Evolutionary conservation across 2,797 vertebrate species (phyloP), one percentile per base, ranked within the genome.

Genomic region (Syncerus caffer): DNA sequence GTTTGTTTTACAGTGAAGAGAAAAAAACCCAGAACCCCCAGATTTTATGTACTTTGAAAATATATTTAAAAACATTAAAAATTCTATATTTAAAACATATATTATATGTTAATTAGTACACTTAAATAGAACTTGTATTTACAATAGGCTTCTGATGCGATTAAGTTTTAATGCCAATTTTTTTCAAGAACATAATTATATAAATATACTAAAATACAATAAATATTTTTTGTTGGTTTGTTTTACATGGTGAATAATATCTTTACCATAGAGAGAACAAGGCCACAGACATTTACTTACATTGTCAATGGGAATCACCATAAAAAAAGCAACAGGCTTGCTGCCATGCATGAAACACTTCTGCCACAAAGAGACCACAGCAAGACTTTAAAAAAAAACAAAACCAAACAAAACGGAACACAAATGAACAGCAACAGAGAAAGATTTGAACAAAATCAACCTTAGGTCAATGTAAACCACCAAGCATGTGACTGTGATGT

Each of bases 61-160:
- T 99, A 99, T 99, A 99, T 99, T 99, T 99, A 99, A 99, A 99
- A 99, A 99, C 99, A 99, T 99, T 99, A 99, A 99, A 99, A 99
- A 99, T 99, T 99, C 98, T 99, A 98, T 99, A 99, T 99, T 99
- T 99, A 99, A 98, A 99, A 99, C 99, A 99, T 99, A 99, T 99
- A 99, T 99, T 99, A 99, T 99, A 98, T 99, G 98, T 99, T 99
- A 99, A 99, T 99, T 99, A 98, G 98, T 99, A 99, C 99, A 99
- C 99, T 99, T 99, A 99, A 99, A 99, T 99, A 99, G 99, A 99
- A 98, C 98, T 98, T 99, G 98, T 99, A 99, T 99, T 99, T 99
- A 99, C 99, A 99, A 98, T 99, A 99, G 98, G 98, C 98, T 90
- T 98, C 98, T 96, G 98, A 99, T 99, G 99, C 97, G 98, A 98